Percentiles rank a stretch among this genome's conserved stretches.
Conservation (phyloP, 2,888 invertebrate genomes). For the Vesta saturnalis region DNA sequence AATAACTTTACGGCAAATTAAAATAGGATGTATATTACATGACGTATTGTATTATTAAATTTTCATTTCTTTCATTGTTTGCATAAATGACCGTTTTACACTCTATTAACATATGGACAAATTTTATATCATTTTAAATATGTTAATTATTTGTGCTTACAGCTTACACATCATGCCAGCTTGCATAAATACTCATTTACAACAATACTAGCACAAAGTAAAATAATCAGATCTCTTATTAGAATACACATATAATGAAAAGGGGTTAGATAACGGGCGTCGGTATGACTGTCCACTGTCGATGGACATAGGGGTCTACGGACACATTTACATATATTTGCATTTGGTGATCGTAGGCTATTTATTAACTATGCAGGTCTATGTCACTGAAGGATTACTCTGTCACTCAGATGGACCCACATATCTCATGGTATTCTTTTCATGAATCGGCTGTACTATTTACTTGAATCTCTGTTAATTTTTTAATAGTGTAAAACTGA, state of each 20-base stretch:
- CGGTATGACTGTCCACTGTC: constrained; percentile 45
- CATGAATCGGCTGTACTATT: not conserved
- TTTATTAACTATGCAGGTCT: constrained; percentile 60
- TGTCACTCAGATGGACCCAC: constrained; percentile 59
- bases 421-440: constrained; percentile 50
- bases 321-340: constrained; percentile 61
- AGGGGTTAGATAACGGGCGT: constrained; percentile 31
- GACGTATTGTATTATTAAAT: no score
- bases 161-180: constrained; percentile 3
- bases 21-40: no score
- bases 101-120: no score
- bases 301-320: constrained; percentile 53
- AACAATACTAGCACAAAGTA: not conserved
- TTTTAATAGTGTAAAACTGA: no score
- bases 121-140: no score
- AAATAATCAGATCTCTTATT: constrained; percentile 31
- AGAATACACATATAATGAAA: constrained; percentile 30
- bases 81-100: not conserved
- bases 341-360: constrained; percentile 60
- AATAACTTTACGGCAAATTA: no score
- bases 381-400: constrained; percentile 61
- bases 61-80: no score
- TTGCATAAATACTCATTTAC: constrained; percentile 21
- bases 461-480: not conserved
- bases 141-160: not conserved